A percentile compares a stretch with the other conserved stretches of the same genome.
These are phyloP conservation scores for Gortyna flavago DNA, from an alignment of 2,888 invertebrate genomes.

Conservation along the genomic window DNA sequence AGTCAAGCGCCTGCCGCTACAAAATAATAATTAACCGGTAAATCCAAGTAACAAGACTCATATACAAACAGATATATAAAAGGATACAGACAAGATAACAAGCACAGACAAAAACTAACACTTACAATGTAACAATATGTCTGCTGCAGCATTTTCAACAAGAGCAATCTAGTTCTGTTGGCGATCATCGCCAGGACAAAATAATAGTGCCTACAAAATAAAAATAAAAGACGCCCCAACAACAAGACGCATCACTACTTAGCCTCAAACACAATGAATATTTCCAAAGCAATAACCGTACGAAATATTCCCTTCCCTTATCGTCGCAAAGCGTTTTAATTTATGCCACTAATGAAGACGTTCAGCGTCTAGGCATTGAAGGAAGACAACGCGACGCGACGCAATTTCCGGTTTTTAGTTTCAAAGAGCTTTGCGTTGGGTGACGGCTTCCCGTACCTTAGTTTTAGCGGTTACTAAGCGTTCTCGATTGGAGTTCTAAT, in stretches of 20 bases:
- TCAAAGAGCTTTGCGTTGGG: conserved; percentile 82
- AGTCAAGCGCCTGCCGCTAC: not conserved
- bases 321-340: conserved; percentile 78
- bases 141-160: too few relatives aligned
- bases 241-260: not conserved
- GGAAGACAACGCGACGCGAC: conserved; percentile 83
- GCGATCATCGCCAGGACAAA: too few relatives aligned
- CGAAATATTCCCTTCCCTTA: conserved; percentile 40
- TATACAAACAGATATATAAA: too few relatives aligned
- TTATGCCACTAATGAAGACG: conserved; percentile 86
- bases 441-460: conserved; percentile 76
- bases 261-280: not conserved
- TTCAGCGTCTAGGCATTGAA: conserved; percentile 80
- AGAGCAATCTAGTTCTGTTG: too few relatives aligned
- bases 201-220: too few relatives aligned
- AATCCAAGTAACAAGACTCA: too few relatives aligned
- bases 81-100: too few relatives aligned
- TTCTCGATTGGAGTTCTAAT: conserved; percentile 66
- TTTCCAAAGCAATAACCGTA: conserved; percentile 41
- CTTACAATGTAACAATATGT: too few relatives aligned
- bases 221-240: not conserved
- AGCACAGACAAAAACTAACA: too few relatives aligned
- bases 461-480: conserved; percentile 66
- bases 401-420: conserved; percentile 90
- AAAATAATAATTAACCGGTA: too few relatives aligned